phyloP scores from a whole-genome alignment of 2,797 vertebrate species.

The Varecia variegata region DNA sequence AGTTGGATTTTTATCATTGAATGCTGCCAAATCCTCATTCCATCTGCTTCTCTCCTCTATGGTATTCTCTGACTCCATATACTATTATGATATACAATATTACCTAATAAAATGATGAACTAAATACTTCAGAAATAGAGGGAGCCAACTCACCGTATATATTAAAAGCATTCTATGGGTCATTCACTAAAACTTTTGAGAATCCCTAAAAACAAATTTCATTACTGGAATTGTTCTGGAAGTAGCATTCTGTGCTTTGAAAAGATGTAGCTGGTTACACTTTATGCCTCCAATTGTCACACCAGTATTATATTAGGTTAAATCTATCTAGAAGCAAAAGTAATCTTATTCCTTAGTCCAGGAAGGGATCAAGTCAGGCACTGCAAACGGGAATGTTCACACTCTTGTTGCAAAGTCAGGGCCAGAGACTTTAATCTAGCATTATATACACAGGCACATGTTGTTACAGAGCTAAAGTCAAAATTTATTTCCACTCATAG shows the following conservation, averaged over 20 bases:
- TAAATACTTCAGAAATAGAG: background rate
- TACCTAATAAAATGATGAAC: constrained; percentile 40
- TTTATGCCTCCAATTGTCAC: constrained; percentile 10
- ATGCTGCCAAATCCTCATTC: constrained; percentile 5
- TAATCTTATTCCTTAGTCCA: constrained; percentile 23
- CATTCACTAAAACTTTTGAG: background rate
- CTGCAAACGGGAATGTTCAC: constrained; percentile 10
- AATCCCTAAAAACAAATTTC: constrained; percentile 9
- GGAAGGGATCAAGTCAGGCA: background rate
- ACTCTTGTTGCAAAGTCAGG: background rate
- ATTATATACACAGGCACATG: accelerated
- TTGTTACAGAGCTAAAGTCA: background rate
- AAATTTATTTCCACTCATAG: constrained; percentile 15
- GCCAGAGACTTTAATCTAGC: constrained; percentile 12
- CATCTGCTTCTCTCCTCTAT: background rate
- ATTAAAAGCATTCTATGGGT: background rate
- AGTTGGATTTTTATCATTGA: constrained; percentile 52
- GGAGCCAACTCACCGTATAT: background rate
- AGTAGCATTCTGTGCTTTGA: background rate
- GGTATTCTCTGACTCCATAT: background rate
- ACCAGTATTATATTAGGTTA: constrained; percentile 21
- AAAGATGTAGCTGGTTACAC: background rate
- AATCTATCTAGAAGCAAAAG: constrained; percentile 49
- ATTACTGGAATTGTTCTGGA: background rate
- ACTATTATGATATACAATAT: background rate